Evolutionary conservation across 1,140 invertebrate species (phyloP).

Genomic region (Tetragonula clypearis): DNA sequence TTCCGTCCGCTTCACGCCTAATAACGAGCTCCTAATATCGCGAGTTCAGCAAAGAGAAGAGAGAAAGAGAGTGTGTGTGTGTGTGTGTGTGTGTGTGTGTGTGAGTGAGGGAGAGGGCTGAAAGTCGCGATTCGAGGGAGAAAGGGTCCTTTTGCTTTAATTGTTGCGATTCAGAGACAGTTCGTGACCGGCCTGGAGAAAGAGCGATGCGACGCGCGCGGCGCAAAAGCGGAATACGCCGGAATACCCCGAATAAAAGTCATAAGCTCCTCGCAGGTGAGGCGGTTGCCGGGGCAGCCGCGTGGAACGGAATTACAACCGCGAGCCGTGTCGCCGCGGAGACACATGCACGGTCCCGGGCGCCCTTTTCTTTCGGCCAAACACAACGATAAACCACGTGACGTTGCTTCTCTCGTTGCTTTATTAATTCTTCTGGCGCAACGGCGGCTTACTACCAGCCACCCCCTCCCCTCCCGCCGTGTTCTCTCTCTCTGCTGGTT

Average conservation of each 20-base stretch:
- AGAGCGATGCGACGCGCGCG: not conserved
- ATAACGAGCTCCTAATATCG: not conserved
- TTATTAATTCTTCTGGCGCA: conserved; percentile 42
- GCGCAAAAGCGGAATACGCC: conserved; percentile 48
- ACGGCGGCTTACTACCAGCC: not conserved
- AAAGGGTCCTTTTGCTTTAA: conserved; percentile 68
- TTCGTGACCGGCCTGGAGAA: conserved; percentile 71
- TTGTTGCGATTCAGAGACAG: conserved; percentile 71
- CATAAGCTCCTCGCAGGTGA: conserved; percentile 31
- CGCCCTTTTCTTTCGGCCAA: conserved; percentile 24
- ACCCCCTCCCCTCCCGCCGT: too few relatives aligned
- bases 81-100: too few relatives aligned
- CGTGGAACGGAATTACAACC: conserved; percentile 40
- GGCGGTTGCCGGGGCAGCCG: not conserved
- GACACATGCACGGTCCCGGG: not conserved
- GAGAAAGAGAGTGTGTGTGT: not conserved
- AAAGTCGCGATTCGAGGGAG: not conserved
- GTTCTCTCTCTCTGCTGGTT: too few relatives aligned
- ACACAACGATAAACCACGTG: conserved; percentile 36
- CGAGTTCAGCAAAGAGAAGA: not conserved
- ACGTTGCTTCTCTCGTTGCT: conserved; percentile 38
- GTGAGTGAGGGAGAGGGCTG: too few relatives aligned
- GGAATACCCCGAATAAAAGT: conserved; percentile 63
- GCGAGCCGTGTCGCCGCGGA: not conserved
- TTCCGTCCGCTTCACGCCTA: not conserved